phyloP scores from a whole-genome alignment of 2,888 invertebrate species.

The Chaetoderma sp. region DNA sequence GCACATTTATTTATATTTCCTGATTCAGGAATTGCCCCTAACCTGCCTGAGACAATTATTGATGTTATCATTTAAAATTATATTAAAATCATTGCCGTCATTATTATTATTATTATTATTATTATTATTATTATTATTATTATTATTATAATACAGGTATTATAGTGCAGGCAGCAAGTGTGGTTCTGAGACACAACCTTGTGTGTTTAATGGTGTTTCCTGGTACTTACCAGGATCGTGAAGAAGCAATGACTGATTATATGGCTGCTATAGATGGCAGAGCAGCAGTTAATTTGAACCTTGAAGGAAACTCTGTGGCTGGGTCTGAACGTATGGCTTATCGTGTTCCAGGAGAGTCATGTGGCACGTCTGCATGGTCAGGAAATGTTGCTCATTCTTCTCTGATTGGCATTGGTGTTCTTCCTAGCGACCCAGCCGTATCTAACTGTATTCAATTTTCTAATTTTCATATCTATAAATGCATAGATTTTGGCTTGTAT shows the following conservation, averaged over 20 bases:
- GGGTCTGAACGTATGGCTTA: slow-evolving; percentile 52
- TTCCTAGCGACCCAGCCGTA: slow-evolving; percentile 36
- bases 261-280: slow-evolving; percentile 43
- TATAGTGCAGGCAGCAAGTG: slow-evolving; percentile 39
- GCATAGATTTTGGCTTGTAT: slow-evolving; percentile 57
- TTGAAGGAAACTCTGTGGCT: slow-evolving; percentile 50
- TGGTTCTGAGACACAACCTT: slow-evolving; percentile 48
- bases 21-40: too few relatives aligned
- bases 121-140: slow-evolving; percentile 11
- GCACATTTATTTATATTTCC: too few relatives aligned
- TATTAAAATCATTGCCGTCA: neutral
- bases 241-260: slow-evolving; percentile 41
- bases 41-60: neutral
- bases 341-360: slow-evolving; percentile 36
- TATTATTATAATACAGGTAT: too few relatives aligned
- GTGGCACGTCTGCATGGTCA: slow-evolving; percentile 36
- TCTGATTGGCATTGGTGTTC: slow-evolving; percentile 41
- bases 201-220: slow-evolving; percentile 50
- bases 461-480: slow-evolving; percentile 53
- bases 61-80: neutral
- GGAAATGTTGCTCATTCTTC: slow-evolving; percentile 48
- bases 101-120: slow-evolving; percentile 1
- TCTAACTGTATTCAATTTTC: slow-evolving; percentile 42
- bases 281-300: slow-evolving; percentile 30
- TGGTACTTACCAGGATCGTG: slow-evolving; percentile 50